Conservation (phyloP, 2,797 vertebrate species). For the Parambassis ranga region DNA sequence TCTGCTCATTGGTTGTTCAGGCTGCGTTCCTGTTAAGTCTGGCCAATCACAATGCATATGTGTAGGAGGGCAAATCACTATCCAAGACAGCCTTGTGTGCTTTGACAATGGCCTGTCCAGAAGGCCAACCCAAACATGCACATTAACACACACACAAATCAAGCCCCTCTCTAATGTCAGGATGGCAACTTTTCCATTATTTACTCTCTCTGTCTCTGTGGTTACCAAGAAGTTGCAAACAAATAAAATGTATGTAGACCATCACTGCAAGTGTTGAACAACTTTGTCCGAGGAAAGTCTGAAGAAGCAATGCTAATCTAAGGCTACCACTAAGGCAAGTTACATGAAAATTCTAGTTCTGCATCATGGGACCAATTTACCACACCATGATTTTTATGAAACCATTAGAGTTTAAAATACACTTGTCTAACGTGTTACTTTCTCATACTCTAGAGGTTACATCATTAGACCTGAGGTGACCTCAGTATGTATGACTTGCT, state of each 20-base stretch:
- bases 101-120: conserved; percentile 53
- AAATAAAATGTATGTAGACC: conserved; percentile 35
- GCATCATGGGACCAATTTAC: no score
- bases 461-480: conserved; percentile 5
- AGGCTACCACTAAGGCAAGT: background rate
- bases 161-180: background rate
- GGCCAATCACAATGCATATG: conserved; percentile 49
- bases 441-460: background rate
- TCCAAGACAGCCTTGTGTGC: conserved; percentile 63
- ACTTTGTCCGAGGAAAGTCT: background rate
- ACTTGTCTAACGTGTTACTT: background rate
- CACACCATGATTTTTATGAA: no score
- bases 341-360: no score
- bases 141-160: background rate
- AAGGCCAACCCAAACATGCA: conserved; percentile 13
- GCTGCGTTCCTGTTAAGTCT: conserved; percentile 43
- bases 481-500: background rate
- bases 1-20: conserved; percentile 64
- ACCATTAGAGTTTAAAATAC: no score
- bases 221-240: conserved; percentile 33
- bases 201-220: conserved; percentile 20
- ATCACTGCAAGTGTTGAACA: conserved; percentile 17
- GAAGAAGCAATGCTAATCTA: conserved; percentile 12
- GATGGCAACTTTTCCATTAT: background rate
- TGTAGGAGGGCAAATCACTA: conserved; percentile 58